A percentile compares a stretch with the other conserved stretches of the same genome.
Conservation (phyloP, 2,113 vertebrate genomes). For the Vanacampus margaritifer region DNA sequence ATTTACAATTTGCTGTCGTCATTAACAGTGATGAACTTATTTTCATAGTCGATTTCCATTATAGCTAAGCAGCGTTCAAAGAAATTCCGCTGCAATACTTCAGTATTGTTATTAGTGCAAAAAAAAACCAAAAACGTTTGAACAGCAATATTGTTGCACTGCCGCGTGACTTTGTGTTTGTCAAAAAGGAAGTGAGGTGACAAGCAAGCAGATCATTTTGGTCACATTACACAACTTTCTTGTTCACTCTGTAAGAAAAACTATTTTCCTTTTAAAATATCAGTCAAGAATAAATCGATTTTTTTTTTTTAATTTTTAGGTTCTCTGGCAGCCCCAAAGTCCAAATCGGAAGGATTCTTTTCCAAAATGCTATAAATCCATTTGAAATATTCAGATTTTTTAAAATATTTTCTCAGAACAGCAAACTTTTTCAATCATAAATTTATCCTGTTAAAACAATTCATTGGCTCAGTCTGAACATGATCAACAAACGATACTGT, state of each 20-base stretch:
- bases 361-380: not conserved
- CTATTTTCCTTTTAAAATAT: conserved; percentile 7
- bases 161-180: not conserved
- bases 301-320: not conserved
- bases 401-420: no score
- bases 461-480: not conserved
- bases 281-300: conserved; percentile 36
- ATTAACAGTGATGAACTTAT: not conserved
- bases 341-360: conserved; percentile 21
- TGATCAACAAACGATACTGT: not conserved
- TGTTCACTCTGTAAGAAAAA: not conserved
- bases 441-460: not conserved
- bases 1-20: not conserved
- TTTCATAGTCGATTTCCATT: not conserved
- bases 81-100: not conserved
- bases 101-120: not conserved
- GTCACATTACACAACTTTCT: not conserved
- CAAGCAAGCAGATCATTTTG: not conserved
- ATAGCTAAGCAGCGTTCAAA: no score
- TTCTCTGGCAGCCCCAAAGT: conserved; percentile 30
- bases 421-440: not conserved
- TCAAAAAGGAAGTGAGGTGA: not conserved
- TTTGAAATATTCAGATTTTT: not conserved
- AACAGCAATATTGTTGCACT: not conserved
- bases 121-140: not conserved